Evolutionary conservation across 2,888 invertebrate genomes (phyloP), one percentile per base, ranked within the genome.

Genomic region (Drosophila maculinotata): DNA sequence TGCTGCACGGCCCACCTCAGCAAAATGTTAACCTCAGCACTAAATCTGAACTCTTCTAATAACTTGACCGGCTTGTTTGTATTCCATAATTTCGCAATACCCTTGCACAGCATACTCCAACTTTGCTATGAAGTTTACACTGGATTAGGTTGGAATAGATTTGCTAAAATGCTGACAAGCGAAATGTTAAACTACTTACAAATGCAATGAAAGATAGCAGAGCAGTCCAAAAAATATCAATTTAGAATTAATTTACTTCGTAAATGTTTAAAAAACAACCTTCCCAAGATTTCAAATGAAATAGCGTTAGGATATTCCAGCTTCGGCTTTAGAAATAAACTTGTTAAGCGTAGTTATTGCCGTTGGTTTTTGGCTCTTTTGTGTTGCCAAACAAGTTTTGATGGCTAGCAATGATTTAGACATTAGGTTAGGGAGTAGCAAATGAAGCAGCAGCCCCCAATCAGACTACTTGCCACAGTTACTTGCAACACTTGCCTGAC

Each of bases 21-120:
- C 62, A 69, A 73, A 75, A 51, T 65, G 76, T 44, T 62, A 66
- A 45, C 65, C 73, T 73, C 76, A 75, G 73, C 73, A 73, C 53
- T 70, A 73, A 73, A 73, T 62, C 70, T 47, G 38, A 57, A 26
- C 53, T 62, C 26, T 47, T 58, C 70, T 75, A 73, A 73, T 75
- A 75, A 75, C 65, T 69, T 69, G 41, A 52, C 52, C 44, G 36
- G 48, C 17, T 35, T 69, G 73, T 69, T 73, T 69, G 75, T 31
- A 35, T 60, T 45, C 20, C 30, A 56, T 69, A 58, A 63, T 56
- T 56, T 57, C 5, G 8, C 10, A 6, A 52, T 49, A 31, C 36
- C 7, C 74, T 49, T 20, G 8, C 6, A 8, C 9, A 1, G 12
- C 9, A 4, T 41, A 7, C 25, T 2, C 1, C n/a, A 12, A 7